Evolutionary conservation across 1,140 invertebrate genomes (phyloP), one percentile per base, ranked within the genome.

Genomic region (Planococcus citri): DNA sequence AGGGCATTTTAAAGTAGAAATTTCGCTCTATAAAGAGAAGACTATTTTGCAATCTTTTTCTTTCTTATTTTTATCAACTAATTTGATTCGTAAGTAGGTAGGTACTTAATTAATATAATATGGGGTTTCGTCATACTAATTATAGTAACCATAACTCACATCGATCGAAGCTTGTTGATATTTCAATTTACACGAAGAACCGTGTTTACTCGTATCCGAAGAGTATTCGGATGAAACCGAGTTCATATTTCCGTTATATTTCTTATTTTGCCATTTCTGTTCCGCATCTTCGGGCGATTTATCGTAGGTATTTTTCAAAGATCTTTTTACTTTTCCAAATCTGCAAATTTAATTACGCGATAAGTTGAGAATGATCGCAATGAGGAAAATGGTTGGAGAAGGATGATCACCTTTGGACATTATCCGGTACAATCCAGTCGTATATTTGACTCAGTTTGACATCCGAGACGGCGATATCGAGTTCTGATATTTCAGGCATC

Each of bases 401-500:
- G 2, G 6, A 51, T 51, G 17, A 51, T 51, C 6, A 51, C 41
- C 41, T 51, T 51, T 17, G n/a, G 2, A 3, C n/a, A n/a, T 51
- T 51, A 64, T 64, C 64, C 1, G 90, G 88, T 33, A 94, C 88
- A 78, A 89, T 89, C 86, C 86, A 87, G 22, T 86, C 86, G 80
- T 94, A 94, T 71, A 98, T 88, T 78, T 95, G 92, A 60, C 91
- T 95, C 10, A 98, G 83, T 71, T 91, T 85, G 61, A 87, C 85
- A 79, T 98, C 95, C 1, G 87, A 86, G 0, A 97, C 87, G 71
- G 89, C 86, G 20, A 98, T 87, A 75, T 95, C 92, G 51, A 98
- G 79, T 60, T 70, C 69, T 0, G 93, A 92, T 74, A 95, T 88
- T 77, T 96, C 93, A 0, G 95, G 95, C 86, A 96, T 95, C 95